Percentiles rank a stretch among this genome's conserved stretches.
Conservation (phyloP, 2,888 invertebrate genomes). For the Drosophila borborema region DNA sequence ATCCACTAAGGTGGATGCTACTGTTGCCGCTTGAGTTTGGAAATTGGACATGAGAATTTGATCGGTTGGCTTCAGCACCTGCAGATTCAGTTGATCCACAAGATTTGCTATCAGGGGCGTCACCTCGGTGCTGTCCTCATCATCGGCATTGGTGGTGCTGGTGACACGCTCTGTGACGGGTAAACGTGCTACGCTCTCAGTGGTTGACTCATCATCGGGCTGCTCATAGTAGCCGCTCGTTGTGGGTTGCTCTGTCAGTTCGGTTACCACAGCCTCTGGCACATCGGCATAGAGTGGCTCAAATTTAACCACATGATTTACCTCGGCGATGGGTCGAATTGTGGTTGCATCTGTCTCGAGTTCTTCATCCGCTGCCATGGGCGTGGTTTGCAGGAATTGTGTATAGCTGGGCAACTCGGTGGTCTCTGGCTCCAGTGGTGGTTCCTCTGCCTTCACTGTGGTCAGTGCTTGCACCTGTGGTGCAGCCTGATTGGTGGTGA, state of each 20-base stretch:
- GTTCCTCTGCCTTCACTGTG: constrained; percentile 25
- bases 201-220: constrained; percentile 21
- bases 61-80: constrained; percentile 71
- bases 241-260: constrained; percentile 56
- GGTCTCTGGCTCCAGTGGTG: constrained; percentile 44
- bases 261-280: constrained; percentile 71
- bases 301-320: constrained; percentile 69
- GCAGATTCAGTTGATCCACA: constrained; percentile 73
- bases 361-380: constrained; percentile 50
- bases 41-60: constrained; percentile 83
- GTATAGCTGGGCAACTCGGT: constrained; percentile 59
- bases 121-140: constrained; percentile 56
- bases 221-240: constrained; percentile 25
- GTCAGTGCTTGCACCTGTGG: constrained; percentile 12
- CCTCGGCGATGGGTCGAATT: constrained; percentile 27
- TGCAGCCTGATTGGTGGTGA: constrained; percentile 34
- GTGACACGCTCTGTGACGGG: constrained; percentile 67
- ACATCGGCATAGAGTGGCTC: constrained; percentile 77
- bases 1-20: constrained; percentile 84
- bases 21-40: constrained; percentile 84
- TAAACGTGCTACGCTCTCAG: constrained; percentile 36
- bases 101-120: constrained; percentile 74
- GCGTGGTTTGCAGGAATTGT: constrained; percentile 63
- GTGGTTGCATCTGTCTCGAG: constrained; percentile 31
- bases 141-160: constrained; percentile 47